A percentile compares a stretch with the other conserved stretches of the same genome.
These are phyloP conservation scores for Macrotis lagotis DNA, from an alignment of 2,113 vertebrate genomes.

Conservation along the genomic window DNA sequence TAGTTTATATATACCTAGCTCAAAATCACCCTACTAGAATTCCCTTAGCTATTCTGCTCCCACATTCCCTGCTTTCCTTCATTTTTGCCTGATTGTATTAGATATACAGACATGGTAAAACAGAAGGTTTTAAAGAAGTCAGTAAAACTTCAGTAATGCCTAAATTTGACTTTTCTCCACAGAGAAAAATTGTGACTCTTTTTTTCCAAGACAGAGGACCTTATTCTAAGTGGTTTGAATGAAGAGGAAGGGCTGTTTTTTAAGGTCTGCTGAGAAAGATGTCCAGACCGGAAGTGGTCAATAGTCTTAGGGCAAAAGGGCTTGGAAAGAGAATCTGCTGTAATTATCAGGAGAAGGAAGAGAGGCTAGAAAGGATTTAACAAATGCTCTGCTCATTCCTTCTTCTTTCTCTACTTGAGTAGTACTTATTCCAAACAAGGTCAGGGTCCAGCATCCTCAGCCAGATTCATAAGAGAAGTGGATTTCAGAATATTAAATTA, in stretches of 20 bases:
- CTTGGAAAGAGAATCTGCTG: neutral
- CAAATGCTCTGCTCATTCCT: neutral
- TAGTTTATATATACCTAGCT: neutral
- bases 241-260: neutral
- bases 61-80: neutral
- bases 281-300: neutral
- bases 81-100: neutral
- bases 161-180: neutral
- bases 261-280: neutral
- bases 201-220: neutral
- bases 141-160: neutral
- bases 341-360: neutral
- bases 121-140: neutral
- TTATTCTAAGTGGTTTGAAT: neutral
- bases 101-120: neutral
- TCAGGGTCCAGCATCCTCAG: neutral
- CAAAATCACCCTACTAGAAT: neutral
- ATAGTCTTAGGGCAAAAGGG: neutral
- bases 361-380: neutral
- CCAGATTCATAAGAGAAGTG: neutral
- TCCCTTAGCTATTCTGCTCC: neutral
- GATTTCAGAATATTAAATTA: neutral
- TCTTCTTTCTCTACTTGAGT: neutral
- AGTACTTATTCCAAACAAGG: neutral
- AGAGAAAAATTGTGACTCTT: neutral